Conservation (phyloP, 1,140 invertebrate genomes). For the Cherax destructor region DNA sequence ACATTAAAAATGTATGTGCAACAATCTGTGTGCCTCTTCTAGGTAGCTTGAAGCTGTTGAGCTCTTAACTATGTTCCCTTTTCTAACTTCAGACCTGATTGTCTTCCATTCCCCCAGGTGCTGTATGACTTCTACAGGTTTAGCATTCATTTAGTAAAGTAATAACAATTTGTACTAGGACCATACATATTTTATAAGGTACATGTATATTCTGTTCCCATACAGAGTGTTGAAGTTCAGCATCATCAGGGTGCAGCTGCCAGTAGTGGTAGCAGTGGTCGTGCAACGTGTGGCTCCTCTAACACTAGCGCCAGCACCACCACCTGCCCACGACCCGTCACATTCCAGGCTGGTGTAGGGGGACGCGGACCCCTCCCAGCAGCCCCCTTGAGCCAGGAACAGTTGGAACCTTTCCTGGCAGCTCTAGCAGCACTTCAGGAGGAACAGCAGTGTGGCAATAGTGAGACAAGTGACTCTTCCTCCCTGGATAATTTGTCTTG, state of each 20-base stretch:
- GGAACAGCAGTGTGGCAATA: slow-evolving; percentile 41
- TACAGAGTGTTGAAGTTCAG: slow-evolving; percentile 65
- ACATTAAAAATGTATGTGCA: too few species aligned
- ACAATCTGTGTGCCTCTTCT: too few species aligned
- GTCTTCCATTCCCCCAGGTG: too few species aligned
- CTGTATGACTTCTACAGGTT: too few species aligned
- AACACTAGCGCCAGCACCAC: slow-evolving; percentile 1
- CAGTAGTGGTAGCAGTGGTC: slow-evolving; percentile 36
- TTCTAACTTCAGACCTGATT: too few species aligned
- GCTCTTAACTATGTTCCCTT: too few species aligned
- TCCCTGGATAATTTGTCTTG: slow-evolving; percentile 64
- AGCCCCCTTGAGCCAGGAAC: slow-evolving; percentile 56
- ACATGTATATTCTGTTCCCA: not conserved
- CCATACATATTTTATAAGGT: too few species aligned
- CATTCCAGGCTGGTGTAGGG: slow-evolving; percentile 52
- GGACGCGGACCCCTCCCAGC: slow-evolving; percentile 60
- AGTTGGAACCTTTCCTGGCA: slow-evolving; percentile 62
- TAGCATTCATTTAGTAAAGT: too few species aligned
- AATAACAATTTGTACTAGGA: too few species aligned
- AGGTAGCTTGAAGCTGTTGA: too few species aligned
- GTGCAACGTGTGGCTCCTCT: slow-evolving; percentile 34
- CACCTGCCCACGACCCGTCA: slow-evolving; percentile 44
- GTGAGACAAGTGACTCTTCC: slow-evolving; percentile 52
- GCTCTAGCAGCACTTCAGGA: slow-evolving; percentile 57
- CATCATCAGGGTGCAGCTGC: slow-evolving; percentile 44